Percentiles rank a stretch among this genome's conserved stretches.
Conservation (phyloP, 2,113 vertebrate genomes). For the Mugil cephalus region DNA sequence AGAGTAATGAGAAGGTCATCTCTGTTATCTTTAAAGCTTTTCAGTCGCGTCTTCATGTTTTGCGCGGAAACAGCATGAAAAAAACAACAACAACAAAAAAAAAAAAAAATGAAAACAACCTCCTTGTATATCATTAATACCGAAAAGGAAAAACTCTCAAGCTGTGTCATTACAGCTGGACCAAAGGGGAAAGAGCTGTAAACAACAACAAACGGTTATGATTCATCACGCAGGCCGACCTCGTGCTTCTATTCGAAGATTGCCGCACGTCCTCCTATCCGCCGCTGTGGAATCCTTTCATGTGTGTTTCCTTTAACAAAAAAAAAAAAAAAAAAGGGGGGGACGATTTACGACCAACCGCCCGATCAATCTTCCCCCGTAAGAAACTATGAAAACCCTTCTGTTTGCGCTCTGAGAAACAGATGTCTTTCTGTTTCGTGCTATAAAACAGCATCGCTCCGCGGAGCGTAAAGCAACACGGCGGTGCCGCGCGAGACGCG, state of each 20-base stretch:
- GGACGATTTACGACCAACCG: neutral
- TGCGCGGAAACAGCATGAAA: too few species aligned
- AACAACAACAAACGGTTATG: neutral
- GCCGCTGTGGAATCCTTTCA: too few species aligned
- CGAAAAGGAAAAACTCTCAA: neutral
- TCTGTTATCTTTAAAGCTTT: too few species aligned
- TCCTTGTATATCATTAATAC: neutral
- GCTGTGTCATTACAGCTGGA: neutral
- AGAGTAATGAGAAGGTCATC: too few species aligned
- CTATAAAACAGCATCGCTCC: neutral
- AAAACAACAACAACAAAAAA: too few species aligned
- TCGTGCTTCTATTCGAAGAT: neutral
- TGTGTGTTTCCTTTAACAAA: neutral
- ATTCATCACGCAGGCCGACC: neutral
- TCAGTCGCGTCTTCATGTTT: too few species aligned
- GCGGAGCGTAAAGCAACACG: neutral
- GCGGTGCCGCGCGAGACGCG: neutral
- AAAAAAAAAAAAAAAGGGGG: too few species aligned
- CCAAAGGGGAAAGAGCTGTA: neutral
- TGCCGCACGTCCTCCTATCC: too few species aligned
- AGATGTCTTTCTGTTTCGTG: neutral
- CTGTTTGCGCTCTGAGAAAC: neutral
- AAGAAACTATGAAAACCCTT: slow-evolving; percentile 1
- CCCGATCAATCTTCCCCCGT: neutral
- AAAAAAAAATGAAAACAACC: too few species aligned